Percentiles rank a stretch among this genome's conserved stretches.
These are phyloP conservation scores for Diadema setosum DNA, from an alignment of 35 echinoderm and acorn worm genomes.

Conservation along the genomic window DNA sequence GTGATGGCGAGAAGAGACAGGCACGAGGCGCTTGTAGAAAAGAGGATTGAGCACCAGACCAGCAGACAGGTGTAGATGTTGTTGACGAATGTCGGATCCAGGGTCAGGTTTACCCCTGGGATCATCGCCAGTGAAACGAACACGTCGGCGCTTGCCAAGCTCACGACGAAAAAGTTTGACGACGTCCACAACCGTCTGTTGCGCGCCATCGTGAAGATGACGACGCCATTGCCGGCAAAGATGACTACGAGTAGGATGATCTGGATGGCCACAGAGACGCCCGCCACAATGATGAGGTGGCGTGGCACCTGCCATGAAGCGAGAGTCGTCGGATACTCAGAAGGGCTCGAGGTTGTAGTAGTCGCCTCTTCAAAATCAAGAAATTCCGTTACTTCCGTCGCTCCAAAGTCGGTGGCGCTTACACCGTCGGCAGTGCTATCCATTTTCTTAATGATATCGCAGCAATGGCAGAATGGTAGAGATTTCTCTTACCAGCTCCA, in stretches of 20 bases:
- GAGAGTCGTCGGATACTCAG: too few relatives aligned
- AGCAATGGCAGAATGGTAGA: too few relatives aligned
- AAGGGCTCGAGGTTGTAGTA: too few relatives aligned
- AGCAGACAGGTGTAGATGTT: slow-evolving; percentile 12
- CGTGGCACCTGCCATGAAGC: too few relatives aligned
- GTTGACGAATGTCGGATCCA: slow-evolving; percentile 23
- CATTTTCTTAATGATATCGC: too few relatives aligned
- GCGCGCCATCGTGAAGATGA: not conserved
- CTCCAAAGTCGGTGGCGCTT: too few relatives aligned
- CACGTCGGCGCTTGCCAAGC: slow-evolving; percentile 49
- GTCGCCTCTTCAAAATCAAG: too few relatives aligned
- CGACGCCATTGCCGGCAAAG: slow-evolving; percentile 33
- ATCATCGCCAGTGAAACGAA: slow-evolving; percentile 36
- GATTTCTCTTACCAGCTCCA: too few relatives aligned
- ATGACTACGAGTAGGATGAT: slow-evolving; percentile 16
- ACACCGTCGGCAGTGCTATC: too few relatives aligned
- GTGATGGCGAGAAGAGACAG: slow-evolving; percentile 18
- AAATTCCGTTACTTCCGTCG: too few relatives aligned
- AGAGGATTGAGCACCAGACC: slow-evolving; percentile 30
- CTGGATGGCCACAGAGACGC: slow-evolving; percentile 33
- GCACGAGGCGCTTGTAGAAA: slow-evolving; percentile 19
- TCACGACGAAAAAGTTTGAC: slow-evolving; percentile 51
- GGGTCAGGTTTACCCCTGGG: slow-evolving; percentile 38
- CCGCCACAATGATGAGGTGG: not conserved
- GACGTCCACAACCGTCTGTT: slow-evolving; percentile 11